Evolutionary conservation across 2,888 invertebrate genomes (phyloP).

Genomic region (Nomada lathburiana): DNA sequence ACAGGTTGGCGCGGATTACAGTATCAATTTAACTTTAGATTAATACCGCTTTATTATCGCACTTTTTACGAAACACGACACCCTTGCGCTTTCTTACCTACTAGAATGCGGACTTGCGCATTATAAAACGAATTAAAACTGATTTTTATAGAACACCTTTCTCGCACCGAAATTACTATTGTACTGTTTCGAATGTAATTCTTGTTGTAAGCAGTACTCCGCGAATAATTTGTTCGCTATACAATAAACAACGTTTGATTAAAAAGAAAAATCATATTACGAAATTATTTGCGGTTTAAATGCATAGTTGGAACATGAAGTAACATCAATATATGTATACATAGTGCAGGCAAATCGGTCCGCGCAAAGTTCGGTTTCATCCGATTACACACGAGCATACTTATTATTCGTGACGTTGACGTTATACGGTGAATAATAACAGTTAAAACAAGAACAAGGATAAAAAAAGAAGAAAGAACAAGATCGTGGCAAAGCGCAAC

Average conservation of each 20-base stretch:
- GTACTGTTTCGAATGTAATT: background rate
- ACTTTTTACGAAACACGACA: background rate
- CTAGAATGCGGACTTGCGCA: background rate
- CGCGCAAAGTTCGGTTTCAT: slow-evolving; percentile 59
- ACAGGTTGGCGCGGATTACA: background rate
- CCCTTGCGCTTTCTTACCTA: background rate
- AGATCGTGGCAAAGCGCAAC: background rate
- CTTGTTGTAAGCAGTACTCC: background rate
- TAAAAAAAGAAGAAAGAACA: background rate
- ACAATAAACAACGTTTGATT: slow-evolving; percentile 1
- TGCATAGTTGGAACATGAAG: background rate
- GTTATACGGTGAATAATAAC: slow-evolving; percentile 32
- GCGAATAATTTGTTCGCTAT: background rate
- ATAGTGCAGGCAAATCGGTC: slow-evolving; percentile 16
- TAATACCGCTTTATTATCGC: background rate
- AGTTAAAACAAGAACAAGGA: slow-evolving; percentile 19
- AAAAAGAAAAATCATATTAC: background rate
- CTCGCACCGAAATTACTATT: background rate
- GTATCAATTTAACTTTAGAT: background rate
- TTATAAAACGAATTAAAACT: background rate
- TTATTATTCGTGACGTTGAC: slow-evolving; percentile 50
- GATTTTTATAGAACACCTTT: background rate
- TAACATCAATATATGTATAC: background rate
- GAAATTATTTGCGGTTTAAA: slow-evolving; percentile 17
- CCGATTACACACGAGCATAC: slow-evolving; percentile 20